Base-by-base conservation (phyloP, 2,797 vertebrate genomes). In the Lemur catta region DNA sequence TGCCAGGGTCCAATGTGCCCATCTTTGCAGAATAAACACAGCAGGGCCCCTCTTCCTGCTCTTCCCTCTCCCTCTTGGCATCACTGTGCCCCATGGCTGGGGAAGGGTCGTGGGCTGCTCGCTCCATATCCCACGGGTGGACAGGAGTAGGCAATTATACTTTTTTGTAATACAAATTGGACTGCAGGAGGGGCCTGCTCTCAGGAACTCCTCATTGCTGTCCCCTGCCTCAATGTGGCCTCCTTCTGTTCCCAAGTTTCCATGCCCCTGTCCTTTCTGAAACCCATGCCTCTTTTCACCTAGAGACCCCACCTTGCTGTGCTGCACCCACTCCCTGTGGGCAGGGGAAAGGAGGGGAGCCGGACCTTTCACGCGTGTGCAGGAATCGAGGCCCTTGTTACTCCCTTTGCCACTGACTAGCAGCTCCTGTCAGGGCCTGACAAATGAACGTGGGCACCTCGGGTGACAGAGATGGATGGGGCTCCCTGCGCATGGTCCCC, bases 401-500 rank as follows among this genome's bases (percentile, higher is more conserved):
- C 43, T 55, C 18, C 33, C 63, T 57, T 82, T 74, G n/a, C 52
- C 78, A 71, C 89, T 43, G 61, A 59, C 89, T 1, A 86, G 93
- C 95, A 80, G 78, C 41, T 97, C 89, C 98, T 30, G 88, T 97
- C 97, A 88, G 95, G 89, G 92, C 85, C 95, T 98, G 98, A 99
- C 97, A 98, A 98, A 99, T 99, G 98, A 98, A 98, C 91, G 52
- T 15, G 57, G 71, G 98, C 98, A 98, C 96, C 96, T 97, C 76
- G 65, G 95, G 78, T 97, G 99, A 99, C 99, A 98, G 98, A 99
- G 99, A 99, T 95, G 98, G 98, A 99, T 99, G 98, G 97, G 80
- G 84, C 97, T 97, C 97, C 98, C 98, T 98, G 98, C 84, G 90
- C 94, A 93, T 78, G 96, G 97, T 97, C 98, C 98, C 95, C 33